Percentiles rank a stretch among this genome's conserved stretches.
These are phyloP conservation scores for Trididemnum clinides DNA, from an alignment of 23 tunicate genomes.

Conservation along the genomic window DNA sequence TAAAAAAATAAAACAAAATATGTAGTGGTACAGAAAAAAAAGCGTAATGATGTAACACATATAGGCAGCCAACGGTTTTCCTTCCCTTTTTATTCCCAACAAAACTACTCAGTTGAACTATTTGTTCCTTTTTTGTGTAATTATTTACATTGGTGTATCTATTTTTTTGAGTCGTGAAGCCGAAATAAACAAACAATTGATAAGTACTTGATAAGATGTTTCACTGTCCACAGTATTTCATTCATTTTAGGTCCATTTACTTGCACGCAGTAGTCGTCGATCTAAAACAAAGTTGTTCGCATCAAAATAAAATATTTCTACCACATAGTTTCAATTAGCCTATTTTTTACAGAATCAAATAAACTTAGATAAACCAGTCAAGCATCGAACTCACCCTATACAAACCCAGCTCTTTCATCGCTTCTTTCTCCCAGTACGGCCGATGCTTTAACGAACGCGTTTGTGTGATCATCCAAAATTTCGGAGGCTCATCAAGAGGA, in stretches of 20 bases:
- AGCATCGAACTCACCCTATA: constrained; percentile 30
- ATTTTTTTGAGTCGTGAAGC: no score
- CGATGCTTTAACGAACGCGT: constrained; percentile 21
- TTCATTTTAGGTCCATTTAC: constrained; percentile 50
- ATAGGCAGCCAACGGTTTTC: no score
- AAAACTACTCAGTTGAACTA: no score
- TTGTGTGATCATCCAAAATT: constrained; percentile 82
- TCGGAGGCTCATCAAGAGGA: constrained; percentile 78
- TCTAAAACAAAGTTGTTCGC: no score
- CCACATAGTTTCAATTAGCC: background rate
- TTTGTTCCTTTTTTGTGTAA: no score
- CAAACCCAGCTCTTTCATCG: constrained; percentile 80
- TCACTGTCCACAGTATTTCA: constrained; percentile 78
- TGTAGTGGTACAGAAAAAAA: no score
- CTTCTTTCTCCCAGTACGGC: constrained; percentile 86
- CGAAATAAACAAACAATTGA: no score
- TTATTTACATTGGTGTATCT: no score
- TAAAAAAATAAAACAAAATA: no score
- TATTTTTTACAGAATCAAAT: background rate
- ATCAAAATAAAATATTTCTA: no score
- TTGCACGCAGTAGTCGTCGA: constrained; percentile 58
- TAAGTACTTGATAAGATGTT: constrained; percentile 73
- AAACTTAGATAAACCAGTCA: background rate
- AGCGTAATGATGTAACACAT: no score
- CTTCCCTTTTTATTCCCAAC: no score